A percentile compares a stretch with the other conserved stretches of the same genome.
Conservation (phyloP, 2,113 vertebrate genomes). For the Triplophysa siluroides region DNA sequence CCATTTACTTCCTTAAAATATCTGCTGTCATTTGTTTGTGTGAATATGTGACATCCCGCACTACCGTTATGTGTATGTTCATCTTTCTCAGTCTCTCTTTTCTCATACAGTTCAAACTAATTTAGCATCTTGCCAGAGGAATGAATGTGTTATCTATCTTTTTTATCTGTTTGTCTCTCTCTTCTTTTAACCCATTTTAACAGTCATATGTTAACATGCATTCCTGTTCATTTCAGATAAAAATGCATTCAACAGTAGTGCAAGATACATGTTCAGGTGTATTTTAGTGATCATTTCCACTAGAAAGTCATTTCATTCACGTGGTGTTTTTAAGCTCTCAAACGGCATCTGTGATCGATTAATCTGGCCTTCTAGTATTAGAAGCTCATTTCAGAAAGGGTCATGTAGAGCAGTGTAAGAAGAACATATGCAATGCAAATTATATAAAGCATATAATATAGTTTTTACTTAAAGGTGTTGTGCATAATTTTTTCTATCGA, state of each 20-base stretch:
- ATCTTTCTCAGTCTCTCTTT: neutral
- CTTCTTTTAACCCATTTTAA: constrained; percentile 2
- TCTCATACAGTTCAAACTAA: constrained; percentile 8
- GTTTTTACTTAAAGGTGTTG: no score
- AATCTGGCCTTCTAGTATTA: no score
- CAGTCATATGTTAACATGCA: neutral
- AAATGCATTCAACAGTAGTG: neutral
- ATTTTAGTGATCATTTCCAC: neutral
- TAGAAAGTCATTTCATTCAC: neutral
- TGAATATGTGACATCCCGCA: constrained; percentile 12
- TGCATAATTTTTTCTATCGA: no score
- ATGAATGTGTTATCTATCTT: constrained; percentile 58
- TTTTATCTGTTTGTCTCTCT: constrained; percentile 40
- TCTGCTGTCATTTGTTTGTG: neutral
- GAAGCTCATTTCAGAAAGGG: no score
- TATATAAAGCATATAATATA: no score
- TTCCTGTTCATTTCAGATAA: neutral
- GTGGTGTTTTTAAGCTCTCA: no score
- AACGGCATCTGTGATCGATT: no score
- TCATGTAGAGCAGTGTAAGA: no score
- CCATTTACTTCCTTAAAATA: neutral
- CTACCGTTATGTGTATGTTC: neutral
- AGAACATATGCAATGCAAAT: no score
- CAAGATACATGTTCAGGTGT: neutral
- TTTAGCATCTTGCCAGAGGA: constrained; percentile 51